Conservation (phyloP, 2,113 vertebrate genomes). For the Halcyon malimbica region DNA sequence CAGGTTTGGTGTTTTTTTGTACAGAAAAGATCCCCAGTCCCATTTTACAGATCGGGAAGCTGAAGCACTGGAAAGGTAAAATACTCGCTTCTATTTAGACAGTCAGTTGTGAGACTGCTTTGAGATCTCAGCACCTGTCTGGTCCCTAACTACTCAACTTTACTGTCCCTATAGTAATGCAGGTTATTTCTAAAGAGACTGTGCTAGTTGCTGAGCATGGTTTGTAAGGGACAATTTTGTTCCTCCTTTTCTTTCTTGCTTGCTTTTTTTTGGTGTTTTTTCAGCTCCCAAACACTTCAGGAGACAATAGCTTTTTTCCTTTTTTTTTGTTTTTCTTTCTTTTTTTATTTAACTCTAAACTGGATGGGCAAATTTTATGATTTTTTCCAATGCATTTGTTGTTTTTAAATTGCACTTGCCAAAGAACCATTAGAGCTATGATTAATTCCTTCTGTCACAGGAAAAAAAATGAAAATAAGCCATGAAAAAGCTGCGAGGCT, state of each 20-base stretch:
- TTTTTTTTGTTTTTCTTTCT: too few species aligned
- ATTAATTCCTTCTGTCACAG: constrained; percentile 67
- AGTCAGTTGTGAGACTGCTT: not conserved
- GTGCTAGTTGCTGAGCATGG: fast-evolving
- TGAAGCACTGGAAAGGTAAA: not conserved
- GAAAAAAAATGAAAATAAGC: constrained; percentile 19
- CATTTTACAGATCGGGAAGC: not conserved
- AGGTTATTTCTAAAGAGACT: too few species aligned
- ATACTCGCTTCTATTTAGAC: not conserved
- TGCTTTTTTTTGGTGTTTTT: not conserved
- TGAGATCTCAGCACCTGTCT: not conserved
- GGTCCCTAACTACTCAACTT: not conserved
- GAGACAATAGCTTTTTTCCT: not conserved
- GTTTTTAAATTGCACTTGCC: constrained; percentile 66
- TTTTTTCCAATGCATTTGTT: constrained; percentile 36
- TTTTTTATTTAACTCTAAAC: not conserved
- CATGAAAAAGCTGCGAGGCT: constrained; percentile 49
- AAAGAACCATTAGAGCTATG: constrained; percentile 56
- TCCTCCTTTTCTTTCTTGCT: not conserved
- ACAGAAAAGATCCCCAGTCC: not conserved
- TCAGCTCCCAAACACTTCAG: not conserved
- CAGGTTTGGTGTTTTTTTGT: not conserved
- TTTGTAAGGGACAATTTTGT: not conserved
- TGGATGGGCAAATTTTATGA: not conserved
- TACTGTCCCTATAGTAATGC: not conserved